Evolutionary conservation across 2,888 invertebrate genomes (phyloP).

Genomic region (Heterodera filipjevi): DNA sequence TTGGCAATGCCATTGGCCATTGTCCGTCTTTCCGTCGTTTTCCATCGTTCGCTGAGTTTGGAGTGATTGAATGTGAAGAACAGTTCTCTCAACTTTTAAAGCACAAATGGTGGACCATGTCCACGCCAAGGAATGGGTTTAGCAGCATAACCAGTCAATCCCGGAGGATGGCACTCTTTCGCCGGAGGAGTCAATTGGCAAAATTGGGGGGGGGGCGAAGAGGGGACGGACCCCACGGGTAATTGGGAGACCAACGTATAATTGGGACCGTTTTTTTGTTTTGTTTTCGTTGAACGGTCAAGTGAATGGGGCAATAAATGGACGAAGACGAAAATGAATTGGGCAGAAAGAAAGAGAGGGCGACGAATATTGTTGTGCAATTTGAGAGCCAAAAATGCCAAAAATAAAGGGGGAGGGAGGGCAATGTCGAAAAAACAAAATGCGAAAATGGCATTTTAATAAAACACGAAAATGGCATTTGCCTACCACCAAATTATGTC

Average conservation of each 20-base stretch:
- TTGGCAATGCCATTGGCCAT: no score
- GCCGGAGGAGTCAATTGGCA: conserved; percentile 1
- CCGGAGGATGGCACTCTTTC: background rate
- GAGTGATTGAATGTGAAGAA: background rate
- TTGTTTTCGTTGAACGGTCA: conserved; percentile 8
- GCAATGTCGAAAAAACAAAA: background rate
- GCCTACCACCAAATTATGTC: background rate
- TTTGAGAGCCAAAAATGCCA: background rate
- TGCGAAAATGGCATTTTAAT: no score
- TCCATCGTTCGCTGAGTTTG: no score
- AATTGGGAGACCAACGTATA: background rate
- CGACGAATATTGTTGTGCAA: background rate
- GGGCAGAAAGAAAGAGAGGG: background rate
- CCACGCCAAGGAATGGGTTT: no score
- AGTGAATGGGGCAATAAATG: background rate
- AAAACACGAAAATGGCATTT: background rate
- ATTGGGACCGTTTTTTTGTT: background rate
- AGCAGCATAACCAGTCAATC: background rate
- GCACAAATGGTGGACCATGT: background rate
- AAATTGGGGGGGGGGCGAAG: background rate
- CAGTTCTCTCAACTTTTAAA: background rate
- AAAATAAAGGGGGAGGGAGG: background rate
- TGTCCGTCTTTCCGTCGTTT: no score
- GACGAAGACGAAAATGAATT: background rate
- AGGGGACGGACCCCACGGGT: background rate